Conservation (phyloP, 1,140 invertebrate genomes). For the Spodoptera litura region DNA sequence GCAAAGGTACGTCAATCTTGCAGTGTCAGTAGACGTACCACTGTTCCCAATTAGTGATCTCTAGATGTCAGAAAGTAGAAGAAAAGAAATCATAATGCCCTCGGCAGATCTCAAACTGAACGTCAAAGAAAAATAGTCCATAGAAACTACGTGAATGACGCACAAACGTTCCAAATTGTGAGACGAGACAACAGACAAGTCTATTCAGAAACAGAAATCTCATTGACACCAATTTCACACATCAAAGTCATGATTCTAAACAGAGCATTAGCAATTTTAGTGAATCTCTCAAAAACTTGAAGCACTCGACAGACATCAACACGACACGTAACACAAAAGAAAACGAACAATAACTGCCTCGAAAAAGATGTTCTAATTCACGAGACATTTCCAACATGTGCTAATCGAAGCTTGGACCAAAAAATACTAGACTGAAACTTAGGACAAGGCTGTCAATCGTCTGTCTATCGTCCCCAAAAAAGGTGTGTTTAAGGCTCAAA, state of each 20-base stretch:
- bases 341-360: conserved; percentile 9
- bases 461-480: conserved; percentile 55
- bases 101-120: conserved; percentile 18
- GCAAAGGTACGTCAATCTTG: not conserved
- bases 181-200: conserved; percentile 28
- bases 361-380: conserved; percentile 56
- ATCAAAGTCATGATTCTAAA: conserved; percentile 42
- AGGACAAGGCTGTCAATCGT: conserved; percentile 70
- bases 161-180: not conserved
- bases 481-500: conserved; percentile 68
- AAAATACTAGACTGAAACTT: conserved; percentile 22
- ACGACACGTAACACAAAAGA: conserved; percentile 20
- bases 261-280: conserved; percentile 13
- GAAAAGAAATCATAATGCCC: conserved; percentile 27
- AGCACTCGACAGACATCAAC: not conserved
- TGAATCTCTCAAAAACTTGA: conserved; percentile 14
- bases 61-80: conserved; percentile 13
- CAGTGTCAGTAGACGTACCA: not conserved
- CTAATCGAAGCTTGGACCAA: conserved; percentile 59
- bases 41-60: conserved; percentile 20
- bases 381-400: conserved; percentile 59
- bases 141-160: conserved; percentile 14
- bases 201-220: conserved; percentile 14
- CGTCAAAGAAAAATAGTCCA: conserved; percentile 22
- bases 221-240: conserved; percentile 41